Conservation (phyloP, 2,888 invertebrate genomes). For the Eulithis prunata region DNA sequence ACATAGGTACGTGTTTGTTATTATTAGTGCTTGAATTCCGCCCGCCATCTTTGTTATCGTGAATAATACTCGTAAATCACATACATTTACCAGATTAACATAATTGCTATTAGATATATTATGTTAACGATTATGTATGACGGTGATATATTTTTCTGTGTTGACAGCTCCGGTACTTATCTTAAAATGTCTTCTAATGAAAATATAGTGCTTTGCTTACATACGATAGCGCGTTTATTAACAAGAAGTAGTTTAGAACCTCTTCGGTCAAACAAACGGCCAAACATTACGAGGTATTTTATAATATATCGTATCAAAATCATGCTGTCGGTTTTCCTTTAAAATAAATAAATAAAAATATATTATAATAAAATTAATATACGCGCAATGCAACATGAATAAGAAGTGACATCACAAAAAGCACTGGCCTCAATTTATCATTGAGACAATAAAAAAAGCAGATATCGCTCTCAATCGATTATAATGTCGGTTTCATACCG, state of each 20-base stretch:
- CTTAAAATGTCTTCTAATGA: constrained; percentile 45
- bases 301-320: constrained; percentile 1
- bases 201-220: constrained; percentile 43
- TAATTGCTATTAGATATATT: constrained; percentile 53
- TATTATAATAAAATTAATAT: constrained; percentile 31
- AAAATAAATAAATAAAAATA: too few relatives aligned
- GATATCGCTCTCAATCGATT: constrained; percentile 55
- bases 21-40: constrained; percentile 23
- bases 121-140: constrained; percentile 50
- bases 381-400: constrained; percentile 27
- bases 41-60: constrained; percentile 49
- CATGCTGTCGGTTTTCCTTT: too few relatives aligned
- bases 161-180: constrained; percentile 45
- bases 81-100: constrained; percentile 55
- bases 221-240: constrained; percentile 24
- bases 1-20: background rate
- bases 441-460: constrained; percentile 36
- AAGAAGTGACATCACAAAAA: constrained; percentile 34
- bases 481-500: constrained; percentile 55
- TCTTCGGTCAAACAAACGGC: background rate
- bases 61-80: constrained; percentile 49
- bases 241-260: constrained; percentile 10
- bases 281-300: background rate
- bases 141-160: constrained; percentile 47
- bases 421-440: constrained; percentile 41